Evolutionary conservation across 1,140 invertebrate species (phyloP).

Genomic region (Bombus balteatus): DNA sequence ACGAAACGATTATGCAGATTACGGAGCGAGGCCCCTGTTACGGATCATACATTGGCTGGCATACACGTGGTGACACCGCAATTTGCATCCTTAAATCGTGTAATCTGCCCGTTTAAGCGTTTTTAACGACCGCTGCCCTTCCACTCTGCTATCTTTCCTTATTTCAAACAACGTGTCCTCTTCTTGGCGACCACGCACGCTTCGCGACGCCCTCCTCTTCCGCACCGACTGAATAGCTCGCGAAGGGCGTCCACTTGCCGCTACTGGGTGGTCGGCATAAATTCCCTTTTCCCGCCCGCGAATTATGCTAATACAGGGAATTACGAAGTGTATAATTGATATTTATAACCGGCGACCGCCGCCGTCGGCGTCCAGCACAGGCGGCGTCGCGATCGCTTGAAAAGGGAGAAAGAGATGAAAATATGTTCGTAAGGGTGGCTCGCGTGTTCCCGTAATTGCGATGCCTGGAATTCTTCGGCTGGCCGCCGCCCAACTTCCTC

Average conservation of each 20-base stretch:
- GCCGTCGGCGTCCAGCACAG: slow-evolving; percentile 16
- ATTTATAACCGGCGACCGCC: slow-evolving; percentile 73
- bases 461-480: slow-evolving; percentile 23
- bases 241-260: slow-evolving; percentile 48
- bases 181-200: slow-evolving; percentile 54
- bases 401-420: neutral
- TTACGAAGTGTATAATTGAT: slow-evolving; percentile 80
- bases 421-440: slow-evolving; percentile 24
- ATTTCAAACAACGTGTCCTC: slow-evolving; percentile 2
- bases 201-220: slow-evolving; percentile 40
- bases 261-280: slow-evolving; percentile 79
- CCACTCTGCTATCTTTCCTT: neutral
- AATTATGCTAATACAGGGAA: slow-evolving; percentile 80
- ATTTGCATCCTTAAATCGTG: slow-evolving; percentile 78
- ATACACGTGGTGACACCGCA: slow-evolving; percentile 75
- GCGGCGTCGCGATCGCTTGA: neutral
- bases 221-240: slow-evolving; percentile 37
- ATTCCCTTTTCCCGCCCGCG: slow-evolving; percentile 71
- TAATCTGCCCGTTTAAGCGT: slow-evolving; percentile 75
- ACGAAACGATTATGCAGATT: slow-evolving; percentile 77
- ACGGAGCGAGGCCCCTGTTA: slow-evolving; percentile 47
- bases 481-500: neutral
- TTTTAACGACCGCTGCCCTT: slow-evolving; percentile 72
- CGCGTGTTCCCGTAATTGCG: slow-evolving; percentile 34
- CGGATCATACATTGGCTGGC: slow-evolving; percentile 70